phyloP scores from a whole-genome alignment of 2,797 vertebrate species.

The Cryptoprocta ferox region DNA sequence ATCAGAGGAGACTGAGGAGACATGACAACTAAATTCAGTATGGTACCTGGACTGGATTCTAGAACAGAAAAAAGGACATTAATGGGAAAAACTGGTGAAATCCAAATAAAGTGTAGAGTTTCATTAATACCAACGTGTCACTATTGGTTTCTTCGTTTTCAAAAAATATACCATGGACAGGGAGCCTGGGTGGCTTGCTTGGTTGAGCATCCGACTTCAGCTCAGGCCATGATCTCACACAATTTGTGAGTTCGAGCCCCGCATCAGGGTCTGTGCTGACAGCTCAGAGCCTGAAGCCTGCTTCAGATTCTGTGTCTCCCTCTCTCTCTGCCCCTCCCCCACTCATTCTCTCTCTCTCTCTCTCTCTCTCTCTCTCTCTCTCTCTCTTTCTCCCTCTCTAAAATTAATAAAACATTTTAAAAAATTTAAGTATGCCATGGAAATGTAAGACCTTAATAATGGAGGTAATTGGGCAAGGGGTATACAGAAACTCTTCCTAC shows the following conservation, averaged over 20 bases:
- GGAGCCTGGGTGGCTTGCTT: too few species aligned
- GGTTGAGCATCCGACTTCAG: too few species aligned
- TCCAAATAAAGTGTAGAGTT: neutral
- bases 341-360: too few species aligned
- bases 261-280: too few species aligned
- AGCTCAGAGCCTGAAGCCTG: too few species aligned
- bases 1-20: neutral
- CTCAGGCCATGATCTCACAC: too few species aligned
- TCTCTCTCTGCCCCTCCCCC: too few species aligned
- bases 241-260: too few species aligned
- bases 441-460: neutral
- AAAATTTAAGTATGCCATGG: neutral
- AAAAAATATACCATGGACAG: neutral
- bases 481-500: neutral
- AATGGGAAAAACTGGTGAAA: neutral
- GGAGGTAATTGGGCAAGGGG: neutral
- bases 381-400: too few species aligned
- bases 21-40: neutral
- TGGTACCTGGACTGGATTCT: neutral
- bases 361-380: too few species aligned
- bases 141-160: neutral
- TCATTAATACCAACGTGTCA: neutral
- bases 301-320: too few species aligned
- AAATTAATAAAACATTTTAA: too few species aligned
- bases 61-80: neutral